A percentile compares a stretch with the other conserved stretches of the same genome.
Evolutionary conservation across 1,140 invertebrate species (phyloP).

Genomic region (Chlorops oryzae): DNA sequence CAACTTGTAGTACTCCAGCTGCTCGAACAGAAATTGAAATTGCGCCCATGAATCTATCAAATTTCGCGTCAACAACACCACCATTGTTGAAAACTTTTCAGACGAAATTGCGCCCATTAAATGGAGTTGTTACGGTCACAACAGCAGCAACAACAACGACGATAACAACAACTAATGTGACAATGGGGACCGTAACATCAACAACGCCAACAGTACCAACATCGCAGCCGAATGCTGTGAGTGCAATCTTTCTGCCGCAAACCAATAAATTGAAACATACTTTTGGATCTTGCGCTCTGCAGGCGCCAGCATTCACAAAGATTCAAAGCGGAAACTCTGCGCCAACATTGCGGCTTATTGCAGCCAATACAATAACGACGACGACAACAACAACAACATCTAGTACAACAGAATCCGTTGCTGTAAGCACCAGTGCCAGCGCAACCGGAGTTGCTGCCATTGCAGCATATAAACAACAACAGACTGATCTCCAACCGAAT

Average conservation of each 20-base stretch:
- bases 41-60: no score
- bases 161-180: not conserved
- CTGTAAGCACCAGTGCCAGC: slow-evolving; percentile 11
- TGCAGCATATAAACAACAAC: slow-evolving; percentile 35
- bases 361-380: slow-evolving; percentile 12
- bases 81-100: not conserved
- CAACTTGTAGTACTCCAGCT: not conserved
- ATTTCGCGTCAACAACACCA: not conserved
- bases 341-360: slow-evolving; percentile 11
- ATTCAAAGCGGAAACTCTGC: slow-evolving; percentile 16
- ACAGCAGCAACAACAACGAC: slow-evolving; percentile 5
- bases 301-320: slow-evolving; percentile 35
- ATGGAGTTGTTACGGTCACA: slow-evolving; percentile 6
- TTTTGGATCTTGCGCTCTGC: slow-evolving; percentile 39
- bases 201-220: slow-evolving; percentile 4
- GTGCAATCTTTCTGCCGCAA: slow-evolving; percentile 19
- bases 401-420: slow-evolving; percentile 15
- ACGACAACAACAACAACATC: slow-evolving; percentile 11
- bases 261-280: slow-evolving; percentile 34
- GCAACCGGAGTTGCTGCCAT: slow-evolving; percentile 7
- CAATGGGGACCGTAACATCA: slow-evolving; percentile 5
- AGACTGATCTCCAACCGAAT: slow-evolving; percentile 44
- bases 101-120: not conserved
- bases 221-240: slow-evolving; percentile 3
- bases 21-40: not conserved